Conservation (phyloP, 2,888 invertebrate genomes). For the Scaptomyza flava region DNA sequence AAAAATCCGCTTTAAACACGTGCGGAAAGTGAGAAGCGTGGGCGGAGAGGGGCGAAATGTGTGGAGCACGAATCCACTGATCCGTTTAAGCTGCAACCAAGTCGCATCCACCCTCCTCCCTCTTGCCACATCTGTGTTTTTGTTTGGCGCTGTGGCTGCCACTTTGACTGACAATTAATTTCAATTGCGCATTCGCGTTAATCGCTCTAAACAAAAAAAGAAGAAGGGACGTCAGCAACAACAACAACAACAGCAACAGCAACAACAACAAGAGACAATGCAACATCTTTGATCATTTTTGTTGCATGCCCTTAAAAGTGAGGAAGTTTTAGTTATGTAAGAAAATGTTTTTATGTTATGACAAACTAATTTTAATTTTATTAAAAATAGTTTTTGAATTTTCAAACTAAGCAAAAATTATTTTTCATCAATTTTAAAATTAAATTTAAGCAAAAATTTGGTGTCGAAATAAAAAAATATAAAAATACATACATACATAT, state of each 20-base stretch:
- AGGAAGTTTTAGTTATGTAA: background rate
- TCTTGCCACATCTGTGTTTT: background rate
- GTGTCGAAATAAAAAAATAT: too few species aligned
- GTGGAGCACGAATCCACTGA: conserved; percentile 3
- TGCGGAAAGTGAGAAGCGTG: conserved; percentile 41
- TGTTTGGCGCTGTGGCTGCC: conserved; percentile 53
- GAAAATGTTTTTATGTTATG: background rate
- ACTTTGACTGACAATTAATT: conserved; percentile 79
- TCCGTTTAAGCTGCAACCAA: conserved; percentile 9
- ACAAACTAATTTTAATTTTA: too few species aligned
- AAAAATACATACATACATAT: too few species aligned
- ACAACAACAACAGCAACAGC: conserved; percentile 27
- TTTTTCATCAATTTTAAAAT: too few species aligned
- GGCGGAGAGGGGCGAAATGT: background rate
- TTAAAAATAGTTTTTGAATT: too few species aligned
- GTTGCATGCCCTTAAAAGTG: background rate
- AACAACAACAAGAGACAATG: conserved; percentile 13
- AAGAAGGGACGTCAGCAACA: conserved; percentile 23
- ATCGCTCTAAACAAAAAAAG: conserved; percentile 61
- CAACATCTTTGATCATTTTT: conserved; percentile 23
- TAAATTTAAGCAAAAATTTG: too few species aligned
- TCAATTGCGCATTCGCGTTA: conserved; percentile 79
- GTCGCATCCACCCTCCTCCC: background rate
- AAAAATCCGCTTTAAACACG: conserved; percentile 68
- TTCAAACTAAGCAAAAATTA: too few species aligned